Evolutionary conservation across 1,140 invertebrate species (phyloP).

Genomic region (Schlechtendalia chinensis): DNA sequence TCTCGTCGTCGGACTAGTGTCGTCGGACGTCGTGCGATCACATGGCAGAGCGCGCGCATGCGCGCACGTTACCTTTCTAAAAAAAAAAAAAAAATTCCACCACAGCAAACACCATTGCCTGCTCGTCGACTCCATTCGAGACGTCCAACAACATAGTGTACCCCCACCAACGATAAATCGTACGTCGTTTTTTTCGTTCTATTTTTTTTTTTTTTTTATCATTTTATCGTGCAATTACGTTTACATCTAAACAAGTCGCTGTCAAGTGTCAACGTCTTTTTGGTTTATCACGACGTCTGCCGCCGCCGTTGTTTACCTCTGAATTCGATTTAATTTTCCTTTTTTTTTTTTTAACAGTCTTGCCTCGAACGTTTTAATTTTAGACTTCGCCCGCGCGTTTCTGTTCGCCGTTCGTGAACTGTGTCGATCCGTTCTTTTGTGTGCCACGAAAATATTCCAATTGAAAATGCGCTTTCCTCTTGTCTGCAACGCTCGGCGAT

Average conservation of each 20-base stretch:
- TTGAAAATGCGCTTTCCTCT: background rate
- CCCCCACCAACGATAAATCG: background rate
- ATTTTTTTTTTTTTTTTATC: background rate
- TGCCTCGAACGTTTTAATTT: too few species aligned
- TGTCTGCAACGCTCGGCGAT: background rate
- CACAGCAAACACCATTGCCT: slow-evolving; percentile 13
- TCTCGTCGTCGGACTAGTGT: background rate
- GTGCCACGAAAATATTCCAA: too few species aligned
- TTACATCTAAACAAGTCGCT: background rate
- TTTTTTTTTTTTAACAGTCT: too few species aligned
- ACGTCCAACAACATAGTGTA: background rate
- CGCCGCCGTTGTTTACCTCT: too few species aligned
- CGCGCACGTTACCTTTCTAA: background rate
- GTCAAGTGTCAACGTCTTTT: background rate
- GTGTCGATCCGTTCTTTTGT: too few species aligned
- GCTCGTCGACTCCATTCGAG: background rate
- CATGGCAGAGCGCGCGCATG: background rate
- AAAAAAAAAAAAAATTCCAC: slow-evolving; percentile 24
- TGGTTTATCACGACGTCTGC: background rate
- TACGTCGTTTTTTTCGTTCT: background rate
- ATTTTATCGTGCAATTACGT: background rate
- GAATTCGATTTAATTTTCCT: too few species aligned
- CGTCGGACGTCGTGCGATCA: background rate
- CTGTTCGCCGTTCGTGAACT: too few species aligned
- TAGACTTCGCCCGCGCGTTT: too few species aligned